Conservation (phyloP, 2,888 invertebrate species). For the Toxonevra muliebris region DNA sequence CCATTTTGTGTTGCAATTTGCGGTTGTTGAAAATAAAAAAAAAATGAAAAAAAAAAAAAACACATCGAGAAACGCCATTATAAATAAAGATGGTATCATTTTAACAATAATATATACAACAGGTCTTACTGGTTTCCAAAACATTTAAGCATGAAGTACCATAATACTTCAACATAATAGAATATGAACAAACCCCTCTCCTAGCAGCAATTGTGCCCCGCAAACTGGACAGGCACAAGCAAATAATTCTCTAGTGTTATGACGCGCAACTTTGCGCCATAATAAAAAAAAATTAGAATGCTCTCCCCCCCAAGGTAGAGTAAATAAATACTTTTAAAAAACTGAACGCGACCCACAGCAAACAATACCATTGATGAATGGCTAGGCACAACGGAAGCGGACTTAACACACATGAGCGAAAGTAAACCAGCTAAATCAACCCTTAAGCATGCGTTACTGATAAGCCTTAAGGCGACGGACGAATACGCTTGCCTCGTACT, state of each 20-base stretch:
- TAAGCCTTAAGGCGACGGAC: slow-evolving; percentile 45
- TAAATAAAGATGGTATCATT: slow-evolving; percentile 20
- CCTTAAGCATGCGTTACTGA: slow-evolving; percentile 45
- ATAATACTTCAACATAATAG: slow-evolving; percentile 7
- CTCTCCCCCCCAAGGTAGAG: slow-evolving; percentile 22
- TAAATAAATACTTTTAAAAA: slow-evolving; percentile 26
- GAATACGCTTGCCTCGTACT: slow-evolving; percentile 34
- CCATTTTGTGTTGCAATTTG: slow-evolving; percentile 13
- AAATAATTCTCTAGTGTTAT: slow-evolving; percentile 4
- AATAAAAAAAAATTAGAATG: slow-evolving; percentile 35
- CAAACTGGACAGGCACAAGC: slow-evolving; percentile 1
- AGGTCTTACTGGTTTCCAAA: slow-evolving; percentile 39
- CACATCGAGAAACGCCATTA: slow-evolving; percentile 22
- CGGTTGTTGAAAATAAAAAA: slow-evolving; percentile 9
- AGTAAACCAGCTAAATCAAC: slow-evolving; percentile 40
- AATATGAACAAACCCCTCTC: slow-evolving; percentile 14
- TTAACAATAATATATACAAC: slow-evolving; percentile 27
- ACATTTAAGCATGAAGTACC: slow-evolving; percentile 25
- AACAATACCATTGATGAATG: slow-evolving; percentile 17
- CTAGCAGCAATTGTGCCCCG: neutral
- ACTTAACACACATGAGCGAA: slow-evolving; percentile 27
- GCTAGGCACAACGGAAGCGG: slow-evolving; percentile 17
- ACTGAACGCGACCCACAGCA: slow-evolving; percentile 17
- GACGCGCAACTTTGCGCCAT: slow-evolving; percentile 17
- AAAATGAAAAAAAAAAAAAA: slow-evolving; percentile 7